A percentile compares a stretch with the other conserved stretches of the same genome.
Evolutionary conservation across 2,888 invertebrate species (phyloP).

Genomic region (Polietes domitor): DNA sequence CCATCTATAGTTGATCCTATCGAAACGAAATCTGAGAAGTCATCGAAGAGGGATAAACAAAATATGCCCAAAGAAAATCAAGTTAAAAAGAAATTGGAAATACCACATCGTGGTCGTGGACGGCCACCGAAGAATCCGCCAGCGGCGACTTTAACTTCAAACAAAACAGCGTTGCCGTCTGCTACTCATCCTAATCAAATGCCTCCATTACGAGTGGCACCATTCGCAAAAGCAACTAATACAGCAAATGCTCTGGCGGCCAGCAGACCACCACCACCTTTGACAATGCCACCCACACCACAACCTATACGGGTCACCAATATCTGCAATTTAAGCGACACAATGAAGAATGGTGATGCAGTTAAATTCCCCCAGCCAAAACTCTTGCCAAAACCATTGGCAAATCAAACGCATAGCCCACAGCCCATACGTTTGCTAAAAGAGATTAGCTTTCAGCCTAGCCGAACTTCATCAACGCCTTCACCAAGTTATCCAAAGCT

Average conservation of each 20-base stretch:
- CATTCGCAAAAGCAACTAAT: conserved; percentile 73
- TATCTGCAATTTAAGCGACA: conserved; percentile 48
- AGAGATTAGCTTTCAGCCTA: conserved; percentile 70
- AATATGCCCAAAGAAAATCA: neutral
- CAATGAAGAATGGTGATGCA: neutral
- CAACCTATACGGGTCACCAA: conserved; percentile 70
- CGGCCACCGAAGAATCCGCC: conserved; percentile 64
- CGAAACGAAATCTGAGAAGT: conserved; percentile 18
- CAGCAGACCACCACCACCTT: conserved; percentile 70
- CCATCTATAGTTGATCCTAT: neutral
- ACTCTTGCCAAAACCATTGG: conserved; percentile 55
- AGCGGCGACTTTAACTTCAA: conserved; percentile 48
- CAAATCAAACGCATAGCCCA: neutral
- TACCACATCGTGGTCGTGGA: conserved; percentile 62
- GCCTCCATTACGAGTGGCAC: conserved; percentile 75
- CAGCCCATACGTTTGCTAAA: conserved; percentile 68
- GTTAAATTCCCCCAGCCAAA: conserved; percentile 47
- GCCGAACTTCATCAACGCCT: conserved; percentile 33
- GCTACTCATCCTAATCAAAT: conserved; percentile 30
- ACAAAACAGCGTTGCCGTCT: conserved; percentile 62
- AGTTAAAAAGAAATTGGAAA: conserved; percentile 67
- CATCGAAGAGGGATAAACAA: neutral
- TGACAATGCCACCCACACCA: conserved; percentile 61
- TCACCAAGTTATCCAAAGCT: conserved; percentile 69
- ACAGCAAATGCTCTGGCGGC: conserved; percentile 66